Percentiles rank a stretch among this genome's conserved stretches.
phyloP scores from a whole-genome alignment of 2,888 invertebrate genomes.

The Ornithoptera alexandrae region DNA sequence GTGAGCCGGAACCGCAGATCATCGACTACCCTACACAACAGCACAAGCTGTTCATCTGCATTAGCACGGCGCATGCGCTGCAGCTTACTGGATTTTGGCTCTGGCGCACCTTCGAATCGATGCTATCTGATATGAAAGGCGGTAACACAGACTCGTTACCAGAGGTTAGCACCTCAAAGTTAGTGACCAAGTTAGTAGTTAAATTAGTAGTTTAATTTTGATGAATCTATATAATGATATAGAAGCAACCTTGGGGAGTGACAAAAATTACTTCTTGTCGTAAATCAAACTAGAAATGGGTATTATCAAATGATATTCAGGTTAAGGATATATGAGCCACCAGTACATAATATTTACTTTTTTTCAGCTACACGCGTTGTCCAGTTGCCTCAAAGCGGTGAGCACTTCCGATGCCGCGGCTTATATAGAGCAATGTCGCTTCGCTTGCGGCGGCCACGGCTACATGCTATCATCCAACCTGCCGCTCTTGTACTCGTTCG shows the following conservation, averaged over 20 bases:
- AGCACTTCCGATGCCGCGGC: constrained; percentile 86
- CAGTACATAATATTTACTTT: no score
- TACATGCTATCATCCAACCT: constrained; percentile 93
- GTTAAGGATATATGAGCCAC: no score
- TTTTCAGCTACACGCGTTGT: constrained; percentile 89
- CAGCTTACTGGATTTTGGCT: constrained; percentile 85
- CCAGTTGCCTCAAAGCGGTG: constrained; percentile 94
- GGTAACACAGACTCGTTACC: constrained; percentile 90
- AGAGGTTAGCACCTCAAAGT: constrained; percentile 77
- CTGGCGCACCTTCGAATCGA: constrained; percentile 88
- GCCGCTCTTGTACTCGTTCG: constrained; percentile 89
- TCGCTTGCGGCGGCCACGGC: constrained; percentile 97
- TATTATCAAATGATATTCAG: no score
- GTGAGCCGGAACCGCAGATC: constrained; percentile 90
- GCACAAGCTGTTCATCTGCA: constrained; percentile 91
- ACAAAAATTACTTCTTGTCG: no score
- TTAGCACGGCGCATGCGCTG: constrained; percentile 90
- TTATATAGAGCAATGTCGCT: constrained; percentile 89
- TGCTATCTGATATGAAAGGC: constrained; percentile 85
- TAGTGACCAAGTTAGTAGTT: no score
- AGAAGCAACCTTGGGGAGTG: no score
- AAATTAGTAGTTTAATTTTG: no score
- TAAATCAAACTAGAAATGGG: no score
- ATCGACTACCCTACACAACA: constrained; percentile 96
- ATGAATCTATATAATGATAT: no score